A percentile compares a stretch with the other conserved stretches of the same genome.
phyloP scores from a whole-genome alignment of 1,140 invertebrate genomes.

The Polypedilum pembai region DNA sequence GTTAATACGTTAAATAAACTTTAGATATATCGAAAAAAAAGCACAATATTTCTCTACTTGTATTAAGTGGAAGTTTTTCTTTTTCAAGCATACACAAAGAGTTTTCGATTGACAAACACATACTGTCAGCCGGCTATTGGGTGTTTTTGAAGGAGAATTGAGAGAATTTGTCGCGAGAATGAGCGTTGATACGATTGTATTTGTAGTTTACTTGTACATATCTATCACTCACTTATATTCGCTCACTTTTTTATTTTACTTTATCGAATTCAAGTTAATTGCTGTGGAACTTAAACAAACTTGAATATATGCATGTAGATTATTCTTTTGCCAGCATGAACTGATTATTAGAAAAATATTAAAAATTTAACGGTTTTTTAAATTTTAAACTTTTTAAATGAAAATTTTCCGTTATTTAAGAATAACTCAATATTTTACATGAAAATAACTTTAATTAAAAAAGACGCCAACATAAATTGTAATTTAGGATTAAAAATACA shows the following conservation, averaged over 20 bases:
- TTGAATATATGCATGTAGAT: too few species aligned
- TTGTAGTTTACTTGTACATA: not conserved
- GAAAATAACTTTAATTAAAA: too few species aligned
- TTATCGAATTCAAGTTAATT: slow-evolving; percentile 14
- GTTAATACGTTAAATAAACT: slow-evolving; percentile 27
- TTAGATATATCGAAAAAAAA: slow-evolving; percentile 9
- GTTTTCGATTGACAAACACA: slow-evolving; percentile 9
- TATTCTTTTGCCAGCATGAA: too few species aligned
- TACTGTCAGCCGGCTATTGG: not conserved
- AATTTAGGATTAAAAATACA: too few species aligned
- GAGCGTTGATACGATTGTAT: not conserved
- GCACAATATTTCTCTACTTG: not conserved
- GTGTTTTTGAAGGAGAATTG: slow-evolving; percentile 5
- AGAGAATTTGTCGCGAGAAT: not conserved
- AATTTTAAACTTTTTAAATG: too few species aligned
- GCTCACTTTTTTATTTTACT: not conserved
- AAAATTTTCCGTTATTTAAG: too few species aligned
- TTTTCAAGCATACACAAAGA: slow-evolving; percentile 6
- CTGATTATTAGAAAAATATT: too few species aligned
- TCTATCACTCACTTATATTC: not conserved
- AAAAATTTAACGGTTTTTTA: too few species aligned
- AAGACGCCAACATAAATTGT: too few species aligned
- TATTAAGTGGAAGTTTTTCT: not conserved
- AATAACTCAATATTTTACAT: too few species aligned
- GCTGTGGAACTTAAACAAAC: not conserved